Evolutionary conservation across 2,797 vertebrate genomes (phyloP).

Genomic region (Pteronotus mesoamericanus): DNA sequence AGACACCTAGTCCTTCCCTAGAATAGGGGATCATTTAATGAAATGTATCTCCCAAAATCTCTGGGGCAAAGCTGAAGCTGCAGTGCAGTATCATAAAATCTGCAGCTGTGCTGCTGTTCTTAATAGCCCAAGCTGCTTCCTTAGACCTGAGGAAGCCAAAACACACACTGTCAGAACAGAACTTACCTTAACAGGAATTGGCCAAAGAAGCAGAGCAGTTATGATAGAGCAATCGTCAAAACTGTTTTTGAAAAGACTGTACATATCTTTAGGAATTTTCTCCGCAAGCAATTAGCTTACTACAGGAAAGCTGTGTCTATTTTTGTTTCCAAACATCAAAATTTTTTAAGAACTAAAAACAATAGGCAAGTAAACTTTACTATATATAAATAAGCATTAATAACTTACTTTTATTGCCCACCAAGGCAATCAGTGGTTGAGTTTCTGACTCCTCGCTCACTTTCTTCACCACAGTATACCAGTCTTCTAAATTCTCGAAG

Average conservation of each 20-base stretch:
- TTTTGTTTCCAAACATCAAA: background rate
- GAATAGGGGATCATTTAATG: background rate
- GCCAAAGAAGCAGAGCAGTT: background rate
- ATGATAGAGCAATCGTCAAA: background rate
- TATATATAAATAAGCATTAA: slow-evolving; percentile 41
- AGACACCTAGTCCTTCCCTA: background rate
- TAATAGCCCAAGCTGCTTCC: background rate
- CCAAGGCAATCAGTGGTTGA: slow-evolving; percentile 91
- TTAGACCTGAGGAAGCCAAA: slow-evolving; percentile 27
- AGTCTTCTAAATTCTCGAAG: slow-evolving; percentile 99
- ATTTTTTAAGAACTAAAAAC: slow-evolving; percentile 34
- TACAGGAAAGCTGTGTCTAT: background rate
- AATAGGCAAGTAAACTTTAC: background rate
- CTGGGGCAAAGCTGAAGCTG: slow-evolving; percentile 18
- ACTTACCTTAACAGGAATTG: slow-evolving; percentile 14
- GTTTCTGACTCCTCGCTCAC: slow-evolving; percentile 93
- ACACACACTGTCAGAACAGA: background rate
- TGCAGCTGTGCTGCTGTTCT: slow-evolving; percentile 10
- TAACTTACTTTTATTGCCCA: slow-evolving; percentile 98
- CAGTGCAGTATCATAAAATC: background rate
- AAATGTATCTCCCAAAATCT: slow-evolving; percentile 14
- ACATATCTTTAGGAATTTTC: background rate
- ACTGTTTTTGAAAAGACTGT: background rate
- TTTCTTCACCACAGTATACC: slow-evolving; percentile 95
- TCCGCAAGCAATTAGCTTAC: background rate